These are phyloP conservation scores for Psettodes erumei DNA, from an alignment of 2,113 vertebrate species.

Conservation along the genomic window DNA sequence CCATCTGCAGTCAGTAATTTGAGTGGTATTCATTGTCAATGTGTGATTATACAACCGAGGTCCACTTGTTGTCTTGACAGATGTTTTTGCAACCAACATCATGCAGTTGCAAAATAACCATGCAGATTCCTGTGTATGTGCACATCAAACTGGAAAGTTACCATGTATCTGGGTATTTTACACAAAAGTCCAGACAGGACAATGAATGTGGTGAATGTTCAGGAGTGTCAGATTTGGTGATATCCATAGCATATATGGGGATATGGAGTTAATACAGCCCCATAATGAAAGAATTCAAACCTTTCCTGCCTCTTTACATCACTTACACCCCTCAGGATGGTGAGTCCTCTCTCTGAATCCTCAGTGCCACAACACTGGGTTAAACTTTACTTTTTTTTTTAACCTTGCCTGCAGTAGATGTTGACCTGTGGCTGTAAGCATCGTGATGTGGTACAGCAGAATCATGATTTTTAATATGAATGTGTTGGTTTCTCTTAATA, in stretches of 20 bases:
- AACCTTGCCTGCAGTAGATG: no score
- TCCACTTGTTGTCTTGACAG: slow-evolving; percentile 28
- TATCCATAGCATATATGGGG: slow-evolving; percentile 6
- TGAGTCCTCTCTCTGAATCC: not conserved
- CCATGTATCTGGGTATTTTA: slow-evolving; percentile 1
- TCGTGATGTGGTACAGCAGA: not conserved
- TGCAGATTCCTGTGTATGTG: slow-evolving; percentile 3
- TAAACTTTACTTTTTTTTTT: no score
- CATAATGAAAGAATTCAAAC: slow-evolving; percentile 27
- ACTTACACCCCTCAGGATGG: not conserved
- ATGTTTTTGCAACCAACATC: slow-evolving; percentile 8
- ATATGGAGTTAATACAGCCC: slow-evolving; percentile 8
- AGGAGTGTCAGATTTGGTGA: slow-evolving; percentile 11
- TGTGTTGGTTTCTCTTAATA: not conserved
- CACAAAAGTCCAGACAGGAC: slow-evolving; percentile 16
- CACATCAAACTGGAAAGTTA: not conserved
- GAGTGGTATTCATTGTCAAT: slow-evolving; percentile 29
- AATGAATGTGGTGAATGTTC: slow-evolving; percentile 13
- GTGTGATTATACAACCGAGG: slow-evolving; percentile 37
- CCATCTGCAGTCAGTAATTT: slow-evolving; percentile 28
- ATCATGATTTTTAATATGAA: slow-evolving; percentile 12
- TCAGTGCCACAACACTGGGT: slow-evolving; percentile 2
- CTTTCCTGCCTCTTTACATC: slow-evolving; percentile 27
- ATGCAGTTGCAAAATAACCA: slow-evolving; percentile 26
- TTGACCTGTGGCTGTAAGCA: slow-evolving; percentile 21